Conservation (phyloP, 2,797 vertebrate genomes). For the Margarornis squamiger region DNA sequence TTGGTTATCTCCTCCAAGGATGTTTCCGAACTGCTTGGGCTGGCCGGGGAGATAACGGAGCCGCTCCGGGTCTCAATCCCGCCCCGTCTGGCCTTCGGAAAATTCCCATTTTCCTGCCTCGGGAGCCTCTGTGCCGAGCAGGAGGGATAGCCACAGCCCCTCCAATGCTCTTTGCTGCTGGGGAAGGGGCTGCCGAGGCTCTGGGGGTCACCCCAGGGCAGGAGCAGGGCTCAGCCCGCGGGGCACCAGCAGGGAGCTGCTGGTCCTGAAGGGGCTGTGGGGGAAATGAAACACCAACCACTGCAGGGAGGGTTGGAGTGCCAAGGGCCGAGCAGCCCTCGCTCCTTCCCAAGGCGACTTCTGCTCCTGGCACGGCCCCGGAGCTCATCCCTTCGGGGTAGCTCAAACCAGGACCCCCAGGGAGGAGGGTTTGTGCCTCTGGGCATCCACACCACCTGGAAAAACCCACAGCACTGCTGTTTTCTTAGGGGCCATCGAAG, state of each 20-base stretch:
- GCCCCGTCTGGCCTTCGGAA: background rate
- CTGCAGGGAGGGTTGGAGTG: background rate
- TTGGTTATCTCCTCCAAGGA: constrained; percentile 30
- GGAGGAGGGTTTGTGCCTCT: background rate
- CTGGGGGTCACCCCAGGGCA: fast-evolving
- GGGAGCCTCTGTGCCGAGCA: fast-evolving
- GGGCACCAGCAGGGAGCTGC: background rate
- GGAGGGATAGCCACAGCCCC: background rate
- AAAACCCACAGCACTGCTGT: fast-evolving
- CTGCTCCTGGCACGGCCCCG: fast-evolving
- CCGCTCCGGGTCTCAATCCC: background rate
- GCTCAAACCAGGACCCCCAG: fast-evolving
- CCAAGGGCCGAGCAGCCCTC: fast-evolving
- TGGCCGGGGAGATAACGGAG: background rate
- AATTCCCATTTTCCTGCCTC: background rate
- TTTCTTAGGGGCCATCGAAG: fast-evolving
- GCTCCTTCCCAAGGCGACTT: fast-evolving
- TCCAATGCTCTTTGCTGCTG: background rate
- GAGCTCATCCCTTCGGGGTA: background rate
- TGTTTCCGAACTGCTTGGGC: background rate
- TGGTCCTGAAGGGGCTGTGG: fast-evolving
- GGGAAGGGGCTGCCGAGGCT: background rate
- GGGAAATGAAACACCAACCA: background rate
- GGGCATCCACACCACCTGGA: background rate
- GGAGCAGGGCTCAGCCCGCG: background rate